Conservation (phyloP, 2,888 invertebrate species). For the Sinodicranocentrus sp. region DNA sequence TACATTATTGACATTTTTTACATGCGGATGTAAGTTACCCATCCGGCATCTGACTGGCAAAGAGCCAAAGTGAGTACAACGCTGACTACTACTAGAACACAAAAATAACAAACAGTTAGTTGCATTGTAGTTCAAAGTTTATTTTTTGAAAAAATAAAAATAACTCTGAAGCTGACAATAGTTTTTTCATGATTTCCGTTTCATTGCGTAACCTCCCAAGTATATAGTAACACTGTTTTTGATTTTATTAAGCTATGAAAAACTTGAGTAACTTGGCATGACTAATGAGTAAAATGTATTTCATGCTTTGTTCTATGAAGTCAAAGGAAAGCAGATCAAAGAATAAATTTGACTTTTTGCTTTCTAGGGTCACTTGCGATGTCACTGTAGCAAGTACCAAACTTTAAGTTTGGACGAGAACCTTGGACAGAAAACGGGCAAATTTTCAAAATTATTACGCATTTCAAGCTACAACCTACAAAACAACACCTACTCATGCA, state of each 20-base stretch:
- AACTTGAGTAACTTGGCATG: background rate
- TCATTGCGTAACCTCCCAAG: background rate
- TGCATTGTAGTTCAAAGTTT: background rate
- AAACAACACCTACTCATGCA: too few relatives aligned
- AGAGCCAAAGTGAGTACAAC: conserved; percentile 15
- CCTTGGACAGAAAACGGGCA: conserved; percentile 41
- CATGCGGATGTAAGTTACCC: conserved; percentile 66
- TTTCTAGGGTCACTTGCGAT: conserved; percentile 45
- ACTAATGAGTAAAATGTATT: background rate
- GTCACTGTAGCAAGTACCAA: conserved; percentile 59
- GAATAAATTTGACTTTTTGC: background rate
- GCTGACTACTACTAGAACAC: background rate
- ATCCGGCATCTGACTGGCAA: conserved; percentile 45
- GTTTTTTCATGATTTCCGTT: background rate
- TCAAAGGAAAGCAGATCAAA: background rate
- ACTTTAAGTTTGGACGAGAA: conserved; percentile 3
- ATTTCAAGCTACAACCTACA: too few relatives aligned
- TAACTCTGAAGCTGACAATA: background rate
- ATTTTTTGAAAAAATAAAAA: background rate
- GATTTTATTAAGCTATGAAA: background rate
- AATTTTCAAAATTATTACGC: background rate
- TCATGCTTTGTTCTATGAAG: background rate
- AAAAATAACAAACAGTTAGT: background rate
- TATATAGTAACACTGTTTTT: background rate
- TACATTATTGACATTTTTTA: background rate